Conservation (phyloP, 1,140 invertebrate species). For the Saccostrea cuccullata region DNA sequence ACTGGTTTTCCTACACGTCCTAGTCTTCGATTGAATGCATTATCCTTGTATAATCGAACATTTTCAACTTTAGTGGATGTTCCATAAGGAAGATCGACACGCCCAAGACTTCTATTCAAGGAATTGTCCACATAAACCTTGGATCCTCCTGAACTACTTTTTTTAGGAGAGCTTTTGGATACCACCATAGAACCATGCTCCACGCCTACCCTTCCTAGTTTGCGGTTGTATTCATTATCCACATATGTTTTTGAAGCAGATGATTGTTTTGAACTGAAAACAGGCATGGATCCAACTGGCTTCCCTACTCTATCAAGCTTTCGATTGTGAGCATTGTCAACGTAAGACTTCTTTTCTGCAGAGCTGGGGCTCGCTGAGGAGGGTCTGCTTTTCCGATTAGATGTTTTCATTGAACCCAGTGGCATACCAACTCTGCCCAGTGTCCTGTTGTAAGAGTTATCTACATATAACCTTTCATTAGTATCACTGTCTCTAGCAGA, state of each 20-base stretch:
- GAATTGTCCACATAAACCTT: slow-evolving; percentile 56
- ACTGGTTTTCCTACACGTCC: slow-evolving; percentile 53
- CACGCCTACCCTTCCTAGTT: slow-evolving; percentile 59
- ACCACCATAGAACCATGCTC: slow-evolving; percentile 50
- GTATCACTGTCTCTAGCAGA: neutral
- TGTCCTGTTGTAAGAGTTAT: slow-evolving; percentile 39
- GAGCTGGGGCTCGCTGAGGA: neutral
- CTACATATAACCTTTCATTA: slow-evolving; percentile 35
- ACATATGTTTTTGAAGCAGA: slow-evolving; percentile 57
- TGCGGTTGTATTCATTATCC: slow-evolving; percentile 61
- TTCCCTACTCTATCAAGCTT: slow-evolving; percentile 61
- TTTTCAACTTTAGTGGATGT: neutral
- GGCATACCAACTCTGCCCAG: slow-evolving; percentile 49
- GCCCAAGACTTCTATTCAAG: slow-evolving; percentile 43
- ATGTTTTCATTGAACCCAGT: slow-evolving; percentile 36
- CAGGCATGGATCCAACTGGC: slow-evolving; percentile 52
- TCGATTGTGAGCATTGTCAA: slow-evolving; percentile 62
- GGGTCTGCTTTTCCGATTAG: neutral
- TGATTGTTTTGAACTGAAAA: neutral
- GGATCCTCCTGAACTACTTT: neutral
- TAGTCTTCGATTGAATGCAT: slow-evolving; percentile 46
- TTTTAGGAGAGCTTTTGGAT: slow-evolving; percentile 1
- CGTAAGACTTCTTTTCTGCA: slow-evolving; percentile 42
- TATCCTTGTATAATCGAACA: slow-evolving; percentile 48
- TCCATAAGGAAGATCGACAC: slow-evolving; percentile 47